Percentiles rank a stretch among this genome's conserved stretches.
Evolutionary conservation across 2,797 vertebrate genomes (phyloP).

Genomic region (Coluber constrictor): DNA sequence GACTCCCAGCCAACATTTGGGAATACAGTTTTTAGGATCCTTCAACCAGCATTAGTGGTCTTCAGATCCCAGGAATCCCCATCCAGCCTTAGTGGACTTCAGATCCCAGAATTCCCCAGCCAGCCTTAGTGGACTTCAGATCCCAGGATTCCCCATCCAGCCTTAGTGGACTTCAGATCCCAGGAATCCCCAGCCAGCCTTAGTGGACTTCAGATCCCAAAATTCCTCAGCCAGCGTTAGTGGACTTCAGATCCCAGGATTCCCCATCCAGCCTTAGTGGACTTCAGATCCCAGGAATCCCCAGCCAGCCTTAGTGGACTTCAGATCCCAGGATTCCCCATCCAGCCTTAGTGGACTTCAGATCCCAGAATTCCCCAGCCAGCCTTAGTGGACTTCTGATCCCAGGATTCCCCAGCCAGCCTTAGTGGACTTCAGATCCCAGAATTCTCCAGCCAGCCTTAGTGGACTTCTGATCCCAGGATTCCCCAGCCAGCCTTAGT

Average conservation of each 20-base stretch:
- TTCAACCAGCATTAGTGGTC: rapidly evolving
- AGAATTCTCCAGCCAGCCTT: background rate
- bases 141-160: background rate
- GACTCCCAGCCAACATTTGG: background rate
- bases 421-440: background rate
- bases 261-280: background rate
- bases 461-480: background rate
- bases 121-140: background rate
- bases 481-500: too few species aligned
- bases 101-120: background rate
- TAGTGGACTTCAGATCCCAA: background rate
- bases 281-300: background rate
- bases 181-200: background rate
- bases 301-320: background rate
- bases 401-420: too few species aligned
- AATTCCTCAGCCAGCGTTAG: background rate
- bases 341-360: too few species aligned
- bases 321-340: background rate
- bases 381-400: too few species aligned
- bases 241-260: background rate
- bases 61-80: background rate
- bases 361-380: background rate
- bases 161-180: background rate
- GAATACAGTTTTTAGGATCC: too few species aligned
- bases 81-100: background rate